Evolutionary conservation across 2,888 invertebrate species (phyloP).

Genomic region (Stenolophus ochropezus): DNA sequence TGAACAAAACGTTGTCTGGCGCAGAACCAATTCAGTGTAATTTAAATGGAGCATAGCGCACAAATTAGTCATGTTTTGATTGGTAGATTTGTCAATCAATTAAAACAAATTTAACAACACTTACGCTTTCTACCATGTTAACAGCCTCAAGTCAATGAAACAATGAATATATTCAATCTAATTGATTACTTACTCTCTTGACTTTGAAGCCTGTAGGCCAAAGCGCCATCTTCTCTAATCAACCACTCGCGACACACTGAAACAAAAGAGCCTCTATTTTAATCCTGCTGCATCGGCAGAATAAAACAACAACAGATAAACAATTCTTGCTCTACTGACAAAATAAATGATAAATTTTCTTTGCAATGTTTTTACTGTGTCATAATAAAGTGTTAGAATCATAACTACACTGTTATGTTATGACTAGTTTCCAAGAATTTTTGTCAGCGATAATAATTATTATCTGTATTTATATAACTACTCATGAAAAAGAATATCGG

Average conservation of each 20-base stretch:
- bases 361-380: not conserved
- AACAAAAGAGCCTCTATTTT: slow-evolving; percentile 27
- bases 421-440: not conserved
- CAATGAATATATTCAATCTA: slow-evolving; percentile 39
- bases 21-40: not conserved
- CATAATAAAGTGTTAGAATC: not conserved
- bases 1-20: not conserved
- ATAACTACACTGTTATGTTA: not conserved
- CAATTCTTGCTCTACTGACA: slow-evolving; percentile 31
- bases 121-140: not conserved
- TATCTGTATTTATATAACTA: slow-evolving; percentile 10
- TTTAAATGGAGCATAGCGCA: not conserved
- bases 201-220: slow-evolving; percentile 87
- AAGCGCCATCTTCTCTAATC: slow-evolving; percentile 87
- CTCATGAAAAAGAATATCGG: not conserved
- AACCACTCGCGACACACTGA: slow-evolving; percentile 87
- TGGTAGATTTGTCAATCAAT: slow-evolving; percentile 33
- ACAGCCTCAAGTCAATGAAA: not conserved
- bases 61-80: slow-evolving; percentile 8
- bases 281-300: slow-evolving; percentile 24
- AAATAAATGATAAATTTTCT: slow-evolving; percentile 29
- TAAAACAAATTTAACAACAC: slow-evolving; percentile 36
- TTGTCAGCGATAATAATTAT: not conserved
- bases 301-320: slow-evolving; percentile 21
- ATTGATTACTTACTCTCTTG: slow-evolving; percentile 80